These are phyloP conservation scores for Paramormyrops kingsleyae DNA, from an alignment of 2,113 vertebrate genomes.

Conservation along the genomic window DNA sequence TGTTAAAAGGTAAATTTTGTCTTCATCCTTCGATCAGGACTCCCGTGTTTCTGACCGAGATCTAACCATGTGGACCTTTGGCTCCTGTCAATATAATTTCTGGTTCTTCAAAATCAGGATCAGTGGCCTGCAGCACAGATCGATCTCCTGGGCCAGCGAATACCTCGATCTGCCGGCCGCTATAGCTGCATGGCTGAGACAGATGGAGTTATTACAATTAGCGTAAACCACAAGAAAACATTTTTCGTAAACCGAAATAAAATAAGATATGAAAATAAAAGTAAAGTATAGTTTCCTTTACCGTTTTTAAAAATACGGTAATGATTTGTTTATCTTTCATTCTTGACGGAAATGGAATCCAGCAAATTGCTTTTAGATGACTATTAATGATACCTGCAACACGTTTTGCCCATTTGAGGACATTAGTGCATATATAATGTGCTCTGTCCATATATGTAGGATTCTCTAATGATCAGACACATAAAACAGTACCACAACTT, in stretches of 20 bases:
- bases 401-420: neutral
- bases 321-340: neutral
- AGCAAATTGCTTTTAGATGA: neutral
- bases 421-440: neutral
- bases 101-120: neutral
- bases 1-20: neutral
- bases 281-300: neutral
- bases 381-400: neutral
- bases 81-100: conserved; percentile 4
- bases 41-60: neutral
- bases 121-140: neutral
- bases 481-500: neutral
- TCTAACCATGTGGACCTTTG: conserved; percentile 1
- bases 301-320: neutral
- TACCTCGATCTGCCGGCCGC: neutral
- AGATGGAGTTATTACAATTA: neutral
- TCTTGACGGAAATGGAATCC: neutral
- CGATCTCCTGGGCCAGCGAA: neutral
- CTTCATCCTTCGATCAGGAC: neutral
- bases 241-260: neutral
- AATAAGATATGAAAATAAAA: neutral
- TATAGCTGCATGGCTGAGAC: neutral
- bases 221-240: neutral
- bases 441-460: neutral
- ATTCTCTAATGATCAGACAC: neutral